Percentiles rank a stretch among this genome's conserved stretches.
Conservation (phyloP, 2,797 vertebrate genomes). For the Hyperoplus immaculatus region DNA sequence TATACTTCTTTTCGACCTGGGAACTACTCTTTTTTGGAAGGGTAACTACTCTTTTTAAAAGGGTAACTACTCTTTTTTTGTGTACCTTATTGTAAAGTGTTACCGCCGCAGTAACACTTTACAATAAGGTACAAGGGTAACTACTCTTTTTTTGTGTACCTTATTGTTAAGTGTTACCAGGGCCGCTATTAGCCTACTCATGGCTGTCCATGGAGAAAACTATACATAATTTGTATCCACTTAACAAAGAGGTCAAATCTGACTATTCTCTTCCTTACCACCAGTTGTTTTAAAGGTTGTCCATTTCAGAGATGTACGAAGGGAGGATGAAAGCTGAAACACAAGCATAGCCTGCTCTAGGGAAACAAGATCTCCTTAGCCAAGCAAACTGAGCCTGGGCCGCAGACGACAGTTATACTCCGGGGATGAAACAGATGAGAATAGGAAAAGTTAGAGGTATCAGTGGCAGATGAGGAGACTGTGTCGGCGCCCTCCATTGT, state of each 20-base stretch:
- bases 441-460: slow-evolving; percentile 50
- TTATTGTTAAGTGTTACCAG: too few species aligned
- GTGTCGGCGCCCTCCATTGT: slow-evolving; percentile 48
- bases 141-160: too few species aligned
- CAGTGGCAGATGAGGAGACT: slow-evolving; percentile 43
- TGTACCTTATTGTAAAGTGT: too few species aligned
- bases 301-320: slow-evolving; percentile 11
- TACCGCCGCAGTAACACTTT: too few species aligned
- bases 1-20: too few species aligned
- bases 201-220: background rate
- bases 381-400: slow-evolving; percentile 42
- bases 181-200: background rate
- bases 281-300: slow-evolving; percentile 25
- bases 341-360: background rate
- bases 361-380: slow-evolving; percentile 61
- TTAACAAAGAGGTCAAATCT: slow-evolving; percentile 23
- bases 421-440: slow-evolving; percentile 54
- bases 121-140: too few species aligned
- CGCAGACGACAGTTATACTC: slow-evolving; percentile 38
- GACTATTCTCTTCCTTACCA: background rate
- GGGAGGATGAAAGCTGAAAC: slow-evolving; percentile 51
- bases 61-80: too few species aligned
- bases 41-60: too few species aligned
- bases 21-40: too few species aligned
- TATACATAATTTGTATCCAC: background rate